Evolutionary conservation across 2,113 vertebrate species (phyloP).

Genomic region (Hystrix cristata): DNA sequence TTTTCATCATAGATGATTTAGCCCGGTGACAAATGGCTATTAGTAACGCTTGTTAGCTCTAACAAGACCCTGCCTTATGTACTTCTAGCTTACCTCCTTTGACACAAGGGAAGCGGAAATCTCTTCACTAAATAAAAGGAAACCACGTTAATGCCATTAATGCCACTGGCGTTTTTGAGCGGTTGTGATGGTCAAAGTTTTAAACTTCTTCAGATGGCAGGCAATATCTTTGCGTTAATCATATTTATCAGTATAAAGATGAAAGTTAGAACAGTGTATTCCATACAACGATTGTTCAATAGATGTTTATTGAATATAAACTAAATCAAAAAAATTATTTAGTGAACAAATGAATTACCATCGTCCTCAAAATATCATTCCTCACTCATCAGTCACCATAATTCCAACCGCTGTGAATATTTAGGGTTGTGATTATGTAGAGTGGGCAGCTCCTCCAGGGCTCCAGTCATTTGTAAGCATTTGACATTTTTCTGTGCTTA

Average conservation of each 20-base stretch:
- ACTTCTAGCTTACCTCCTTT: not conserved
- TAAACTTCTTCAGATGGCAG: not conserved
- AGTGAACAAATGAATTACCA: not conserved
- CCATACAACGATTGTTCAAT: not conserved
- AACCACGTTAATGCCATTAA: not conserved
- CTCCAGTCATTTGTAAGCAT: not conserved
- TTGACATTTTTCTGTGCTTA: not conserved
- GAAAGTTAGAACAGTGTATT: not conserved
- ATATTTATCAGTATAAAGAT: not conserved
- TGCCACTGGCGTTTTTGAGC: not conserved
- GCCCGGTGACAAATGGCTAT: not conserved
- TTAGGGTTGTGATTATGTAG: not conserved
- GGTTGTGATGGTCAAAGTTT: not conserved
- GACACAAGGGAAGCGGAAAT: not conserved
- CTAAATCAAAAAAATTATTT: not conserved
- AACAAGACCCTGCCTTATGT: not conserved
- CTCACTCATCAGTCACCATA: not conserved
- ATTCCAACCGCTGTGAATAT: not conserved
- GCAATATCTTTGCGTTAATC: not conserved
- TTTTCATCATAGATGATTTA: not conserved
- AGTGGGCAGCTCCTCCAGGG: fast-evolving
- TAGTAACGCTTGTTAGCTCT: not conserved
- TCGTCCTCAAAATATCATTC: not conserved
- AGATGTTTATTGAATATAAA: not conserved
- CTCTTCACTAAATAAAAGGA: not conserved